These are phyloP conservation scores for Scaptomyza montana DNA, from an alignment of 1,140 invertebrate species.

Conservation along the genomic window DNA sequence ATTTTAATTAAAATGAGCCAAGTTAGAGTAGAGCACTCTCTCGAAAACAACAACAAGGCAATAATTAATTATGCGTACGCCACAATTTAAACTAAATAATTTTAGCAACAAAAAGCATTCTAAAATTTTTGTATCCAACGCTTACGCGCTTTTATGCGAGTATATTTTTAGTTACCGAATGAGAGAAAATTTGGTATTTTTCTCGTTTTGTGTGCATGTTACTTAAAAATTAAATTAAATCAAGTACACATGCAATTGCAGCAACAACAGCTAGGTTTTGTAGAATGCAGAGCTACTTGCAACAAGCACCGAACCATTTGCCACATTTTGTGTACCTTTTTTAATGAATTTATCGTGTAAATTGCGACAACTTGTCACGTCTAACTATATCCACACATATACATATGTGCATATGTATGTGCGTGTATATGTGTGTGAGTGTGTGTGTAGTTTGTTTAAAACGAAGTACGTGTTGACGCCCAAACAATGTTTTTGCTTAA, in stretches of 20 bases:
- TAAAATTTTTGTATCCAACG: conserved; percentile 3
- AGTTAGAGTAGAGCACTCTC: background rate
- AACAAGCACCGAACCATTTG: conserved; percentile 57
- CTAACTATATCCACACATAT: conserved; percentile 7
- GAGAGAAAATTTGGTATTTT: conserved; percentile 1
- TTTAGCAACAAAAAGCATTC: conserved; percentile 21
- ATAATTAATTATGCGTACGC: conserved; percentile 52
- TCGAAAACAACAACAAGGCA: conserved; percentile 29
- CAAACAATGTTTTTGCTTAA: conserved; percentile 51
- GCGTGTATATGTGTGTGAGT: background rate
- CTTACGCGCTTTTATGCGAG: background rate
- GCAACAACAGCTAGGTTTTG: conserved; percentile 28
- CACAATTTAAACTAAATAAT: conserved; percentile 23
- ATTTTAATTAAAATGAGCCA: conserved; percentile 67
- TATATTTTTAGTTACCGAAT: background rate
- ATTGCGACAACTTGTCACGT: conserved; percentile 66
- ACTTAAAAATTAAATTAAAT: conserved; percentile 74
- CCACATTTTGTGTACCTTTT: conserved; percentile 72
- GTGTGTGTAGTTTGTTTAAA: conserved; percentile 12
- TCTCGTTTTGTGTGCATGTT: conserved; percentile 55
- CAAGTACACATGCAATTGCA: conserved; percentile 62
- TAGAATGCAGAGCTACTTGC: conserved; percentile 20
- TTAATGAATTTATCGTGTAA: conserved; percentile 81
- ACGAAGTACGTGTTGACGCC: conserved; percentile 35
- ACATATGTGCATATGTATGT: conserved; percentile 5